Base-by-base conservation (phyloP, 2,797 vertebrate species). In the Catostomus latipinnis region DNA sequence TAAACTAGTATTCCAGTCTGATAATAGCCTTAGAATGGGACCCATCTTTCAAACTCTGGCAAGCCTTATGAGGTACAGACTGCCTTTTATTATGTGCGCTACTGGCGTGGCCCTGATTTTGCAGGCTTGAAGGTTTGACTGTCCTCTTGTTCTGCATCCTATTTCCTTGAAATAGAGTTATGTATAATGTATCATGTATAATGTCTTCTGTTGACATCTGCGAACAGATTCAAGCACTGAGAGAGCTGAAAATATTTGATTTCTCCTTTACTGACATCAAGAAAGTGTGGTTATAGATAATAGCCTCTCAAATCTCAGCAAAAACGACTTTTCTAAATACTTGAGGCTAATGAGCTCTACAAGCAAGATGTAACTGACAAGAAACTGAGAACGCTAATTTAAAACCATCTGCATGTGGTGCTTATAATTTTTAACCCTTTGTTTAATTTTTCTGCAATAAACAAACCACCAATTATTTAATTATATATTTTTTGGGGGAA, bases 71-170 rank as follows among this genome's bases (percentile, higher is more conserved):
- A 46, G 48, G n/a, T 34, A 53, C 12, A 62, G n/a, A 43, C 22
- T 13, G 57, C 7, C 16, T 43, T 70, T 62, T 34, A 71, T 61
- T 62, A 78, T 71, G 58, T 63, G 16, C 54, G 76, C 54, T 49
- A 34, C 57, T 22, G 10, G 34, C 43, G 46, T 53, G 69, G 49
- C 81, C 75, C 50, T 78, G 76, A 82, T 68, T 73, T 78, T 56
- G 9, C 14, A 48, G 53, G 34, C 14, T 45, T 52, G 14, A 60
- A 43, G 63, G 62, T 34, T 56, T 72, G 57, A 73, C 75, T 57
- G 34, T 45, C 71, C 62, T 61, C 22, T 63, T 58, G 58, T 67
- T 66, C 72, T 45, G 18, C 69, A 82, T 78, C 46, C 16, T 50
- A 74, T 78, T 78, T 62, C 34, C 67, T 73, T 82, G 71, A 74